Evolutionary conservation across 2,113 vertebrate genomes (phyloP).

Genomic region (Ciconia stormi): DNA sequence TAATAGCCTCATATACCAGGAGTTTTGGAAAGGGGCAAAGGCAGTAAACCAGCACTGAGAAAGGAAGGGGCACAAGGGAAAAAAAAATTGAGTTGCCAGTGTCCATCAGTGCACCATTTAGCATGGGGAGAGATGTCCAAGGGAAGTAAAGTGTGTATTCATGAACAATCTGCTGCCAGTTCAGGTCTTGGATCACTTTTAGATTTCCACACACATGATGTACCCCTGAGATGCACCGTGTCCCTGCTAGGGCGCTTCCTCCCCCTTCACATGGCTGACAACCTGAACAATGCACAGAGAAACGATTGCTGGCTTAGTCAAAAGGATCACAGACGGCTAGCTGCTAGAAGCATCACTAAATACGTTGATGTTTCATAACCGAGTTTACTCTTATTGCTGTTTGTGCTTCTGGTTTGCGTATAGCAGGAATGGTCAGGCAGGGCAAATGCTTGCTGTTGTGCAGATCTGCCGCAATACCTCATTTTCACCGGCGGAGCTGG

Average conservation of each 20-base stretch:
- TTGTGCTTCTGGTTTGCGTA: not conserved
- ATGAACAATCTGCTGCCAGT: not conserved
- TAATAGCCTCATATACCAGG: not conserved
- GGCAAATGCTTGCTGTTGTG: not conserved
- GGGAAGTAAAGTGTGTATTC: not conserved
- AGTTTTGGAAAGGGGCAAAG: not conserved
- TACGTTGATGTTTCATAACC: not conserved
- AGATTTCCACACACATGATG: not conserved
- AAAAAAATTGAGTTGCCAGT: not conserved
- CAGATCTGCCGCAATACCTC: not conserved
- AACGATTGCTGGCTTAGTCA: not conserved
- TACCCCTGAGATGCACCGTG: not conserved
- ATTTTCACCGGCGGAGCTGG: accelerated
- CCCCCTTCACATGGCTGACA: not conserved
- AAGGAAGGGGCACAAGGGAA: not conserved
- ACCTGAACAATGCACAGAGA: not conserved
- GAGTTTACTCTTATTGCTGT: not conserved
- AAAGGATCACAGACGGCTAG: not conserved
- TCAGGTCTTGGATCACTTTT: not conserved
- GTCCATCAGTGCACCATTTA: not conserved
- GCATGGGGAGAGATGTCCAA: not conserved
- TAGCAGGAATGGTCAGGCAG: not conserved
- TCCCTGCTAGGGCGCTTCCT: not conserved
- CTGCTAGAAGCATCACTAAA: constrained; percentile 1
- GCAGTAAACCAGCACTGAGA: not conserved